Percentiles rank a stretch among this genome's conserved stretches.
Conservation (phyloP, 2,888 invertebrate species). For the Plagodis dolabraria region DNA sequence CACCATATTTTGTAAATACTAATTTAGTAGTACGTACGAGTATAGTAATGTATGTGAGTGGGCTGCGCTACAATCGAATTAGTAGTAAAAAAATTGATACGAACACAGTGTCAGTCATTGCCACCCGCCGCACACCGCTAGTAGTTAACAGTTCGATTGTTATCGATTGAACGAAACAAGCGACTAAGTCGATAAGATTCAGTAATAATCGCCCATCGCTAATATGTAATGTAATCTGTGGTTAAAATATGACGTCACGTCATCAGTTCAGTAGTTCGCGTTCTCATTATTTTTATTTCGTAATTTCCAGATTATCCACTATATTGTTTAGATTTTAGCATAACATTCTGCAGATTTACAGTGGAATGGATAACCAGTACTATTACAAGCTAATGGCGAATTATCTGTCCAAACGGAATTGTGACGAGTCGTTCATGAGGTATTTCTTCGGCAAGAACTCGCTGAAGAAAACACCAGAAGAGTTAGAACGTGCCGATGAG, state of each 20-base stretch:
- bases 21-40: no score
- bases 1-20: no score
- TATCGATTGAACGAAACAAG: no score
- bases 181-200: no score
- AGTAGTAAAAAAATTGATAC: no score
- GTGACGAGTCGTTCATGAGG: slow-evolving; percentile 81
- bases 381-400: slow-evolving; percentile 81
- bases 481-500: slow-evolving; percentile 76
- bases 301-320: slow-evolving; percentile 60
- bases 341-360: slow-evolving; percentile 21
- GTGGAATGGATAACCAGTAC: slow-evolving; percentile 76
- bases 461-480: slow-evolving; percentile 75
- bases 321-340: slow-evolving; percentile 21
- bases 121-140: no score
- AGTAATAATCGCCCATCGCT: no score
- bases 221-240: no score
- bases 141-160: no score
- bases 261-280: slow-evolving; percentile 52
- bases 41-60: no score
- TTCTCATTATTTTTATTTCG: slow-evolving; percentile 82
- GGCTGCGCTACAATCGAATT: no score
- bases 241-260: slow-evolving; percentile 69
- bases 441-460: slow-evolving; percentile 80
- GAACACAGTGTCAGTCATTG: no score
- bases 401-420: slow-evolving; percentile 78